These are phyloP conservation scores for Brenthis ino DNA, from an alignment of 2,888 invertebrate genomes.

Conservation along the genomic window DNA sequence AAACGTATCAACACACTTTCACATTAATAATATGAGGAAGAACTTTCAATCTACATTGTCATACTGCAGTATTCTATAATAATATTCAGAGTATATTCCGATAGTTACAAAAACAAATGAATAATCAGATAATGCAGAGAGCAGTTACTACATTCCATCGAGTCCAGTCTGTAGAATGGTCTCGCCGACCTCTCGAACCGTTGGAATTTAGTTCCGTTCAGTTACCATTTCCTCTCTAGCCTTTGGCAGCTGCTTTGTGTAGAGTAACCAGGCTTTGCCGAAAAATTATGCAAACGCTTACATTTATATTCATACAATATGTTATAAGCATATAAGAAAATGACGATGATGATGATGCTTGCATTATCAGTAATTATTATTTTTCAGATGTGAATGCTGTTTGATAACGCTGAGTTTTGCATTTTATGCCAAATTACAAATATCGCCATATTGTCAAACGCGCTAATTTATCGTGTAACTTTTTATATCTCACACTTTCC, in stretches of 20 bases:
- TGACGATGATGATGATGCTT: too few relatives aligned
- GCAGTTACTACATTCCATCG: constrained; percentile 54
- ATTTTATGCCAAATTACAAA: neutral
- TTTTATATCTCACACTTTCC: too few relatives aligned
- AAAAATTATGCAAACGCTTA: neutral
- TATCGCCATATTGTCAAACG: neutral
- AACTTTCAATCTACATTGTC: too few relatives aligned
- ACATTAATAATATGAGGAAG: too few relatives aligned
- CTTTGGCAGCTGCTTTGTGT: constrained; percentile 72
- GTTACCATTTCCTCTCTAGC: constrained; percentile 76
- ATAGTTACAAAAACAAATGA: constrained; percentile 10
- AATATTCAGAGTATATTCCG: too few relatives aligned
- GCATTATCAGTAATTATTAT: neutral
- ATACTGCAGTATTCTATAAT: too few relatives aligned
- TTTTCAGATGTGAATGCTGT: neutral
- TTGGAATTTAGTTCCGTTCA: constrained; percentile 80
- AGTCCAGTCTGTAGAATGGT: constrained; percentile 55
- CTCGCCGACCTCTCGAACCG: constrained; percentile 52
- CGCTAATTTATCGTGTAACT: too few relatives aligned
- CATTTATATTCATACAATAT: neutral
- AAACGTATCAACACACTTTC: too few relatives aligned
- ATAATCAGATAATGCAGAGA: constrained; percentile 11
- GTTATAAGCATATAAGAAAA: neutral
- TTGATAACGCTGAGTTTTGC: neutral
- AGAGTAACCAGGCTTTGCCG: constrained; percentile 45